phyloP scores from a whole-genome alignment of 2,888 invertebrate genomes.

The Diaprepes abbreviatus region DNA sequence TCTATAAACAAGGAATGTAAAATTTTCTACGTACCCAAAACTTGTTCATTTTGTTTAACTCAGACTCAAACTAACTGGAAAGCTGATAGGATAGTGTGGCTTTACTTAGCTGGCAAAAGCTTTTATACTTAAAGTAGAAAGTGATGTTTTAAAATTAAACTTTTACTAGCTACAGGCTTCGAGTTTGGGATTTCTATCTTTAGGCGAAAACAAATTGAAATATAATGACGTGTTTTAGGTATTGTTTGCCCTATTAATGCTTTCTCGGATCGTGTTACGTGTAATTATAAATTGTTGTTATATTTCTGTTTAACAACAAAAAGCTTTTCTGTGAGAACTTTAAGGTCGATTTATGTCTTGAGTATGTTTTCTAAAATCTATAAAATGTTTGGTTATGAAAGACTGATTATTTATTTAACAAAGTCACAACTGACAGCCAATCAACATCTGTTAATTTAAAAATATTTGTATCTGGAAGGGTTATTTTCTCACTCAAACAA shows the following conservation, averaged over 20 bases:
- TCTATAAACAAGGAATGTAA: no score
- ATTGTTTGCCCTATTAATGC: neutral
- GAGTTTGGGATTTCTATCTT: constrained; percentile 10
- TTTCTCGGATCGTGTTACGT: neutral
- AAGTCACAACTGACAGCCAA: no score
- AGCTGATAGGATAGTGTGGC: constrained; percentile 21
- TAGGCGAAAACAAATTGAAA: constrained; percentile 21
- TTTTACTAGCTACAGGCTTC: constrained; percentile 8
- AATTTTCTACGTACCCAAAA: constrained; percentile 23
- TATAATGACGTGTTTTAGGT: constrained; percentile 26
- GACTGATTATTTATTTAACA: no score
- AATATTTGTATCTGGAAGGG: no score
- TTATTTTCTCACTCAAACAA: no score
- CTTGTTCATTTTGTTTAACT: constrained; percentile 25
- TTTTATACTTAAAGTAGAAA: constrained; percentile 37
- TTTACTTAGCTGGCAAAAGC: constrained; percentile 24
- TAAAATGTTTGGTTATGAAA: no score
- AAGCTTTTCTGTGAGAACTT: no score
- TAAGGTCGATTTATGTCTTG: no score
- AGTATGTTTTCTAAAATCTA: no score
- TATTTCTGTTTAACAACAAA: no score
- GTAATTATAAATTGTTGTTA: no score
- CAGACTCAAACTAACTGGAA: neutral
- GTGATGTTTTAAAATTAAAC: constrained; percentile 29
- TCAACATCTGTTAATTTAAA: no score